These are phyloP conservation scores for Nothoprocta perdicaria DNA, from an alignment of 2,113 vertebrate genomes.

Conservation along the genomic window DNA sequence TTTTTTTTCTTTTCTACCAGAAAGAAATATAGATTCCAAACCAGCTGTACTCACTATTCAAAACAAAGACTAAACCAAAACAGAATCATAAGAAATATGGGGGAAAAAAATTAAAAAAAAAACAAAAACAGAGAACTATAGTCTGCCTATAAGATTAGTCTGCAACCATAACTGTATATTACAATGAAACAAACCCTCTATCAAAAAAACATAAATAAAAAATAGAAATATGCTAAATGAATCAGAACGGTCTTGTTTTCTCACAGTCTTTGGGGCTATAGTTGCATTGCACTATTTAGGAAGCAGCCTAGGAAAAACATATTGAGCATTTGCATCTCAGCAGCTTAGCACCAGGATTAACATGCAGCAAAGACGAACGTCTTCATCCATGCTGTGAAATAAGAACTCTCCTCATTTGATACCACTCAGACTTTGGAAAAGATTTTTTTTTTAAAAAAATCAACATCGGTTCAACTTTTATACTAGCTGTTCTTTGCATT, in stretches of 20 bases:
- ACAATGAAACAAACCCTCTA: background rate
- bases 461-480: background rate
- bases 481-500: background rate
- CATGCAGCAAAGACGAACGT: background rate
- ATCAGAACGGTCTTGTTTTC: background rate
- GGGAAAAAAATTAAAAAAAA: background rate
- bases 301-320: background rate
- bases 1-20: background rate
- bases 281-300: background rate
- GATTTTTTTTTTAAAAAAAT: background rate
- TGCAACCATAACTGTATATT: background rate
- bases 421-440: background rate
- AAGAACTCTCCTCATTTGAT: background rate
- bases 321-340: background rate
- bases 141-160: background rate
- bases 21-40: background rate
- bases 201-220: background rate
- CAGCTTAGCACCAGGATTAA: background rate
- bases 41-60: background rate
- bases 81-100: background rate
- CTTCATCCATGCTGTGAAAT: accelerated
- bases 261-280: background rate
- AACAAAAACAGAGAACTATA: accelerated
- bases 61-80: background rate
- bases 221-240: background rate